These are phyloP conservation scores for Mesocricetus auratus DNA, from an alignment of 2,113 vertebrate species.

Conservation along the genomic window DNA sequence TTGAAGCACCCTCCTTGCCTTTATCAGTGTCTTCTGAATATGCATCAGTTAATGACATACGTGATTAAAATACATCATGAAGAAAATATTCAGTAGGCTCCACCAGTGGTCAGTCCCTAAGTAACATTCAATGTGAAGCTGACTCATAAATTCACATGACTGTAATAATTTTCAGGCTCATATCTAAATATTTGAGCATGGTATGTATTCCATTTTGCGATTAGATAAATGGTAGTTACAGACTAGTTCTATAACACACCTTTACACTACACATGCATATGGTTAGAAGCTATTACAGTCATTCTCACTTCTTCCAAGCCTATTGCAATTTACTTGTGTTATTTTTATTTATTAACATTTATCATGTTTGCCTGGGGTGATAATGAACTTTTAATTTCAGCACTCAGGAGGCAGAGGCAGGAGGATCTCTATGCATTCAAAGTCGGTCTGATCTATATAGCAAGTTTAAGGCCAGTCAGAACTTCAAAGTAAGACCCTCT, in stretches of 20 bases:
- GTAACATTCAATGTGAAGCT: constrained; percentile 20
- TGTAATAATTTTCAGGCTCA: constrained; percentile 21
- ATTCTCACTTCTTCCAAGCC: constrained; percentile 2
- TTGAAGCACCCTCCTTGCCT: neutral
- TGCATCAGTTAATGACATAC: neutral
- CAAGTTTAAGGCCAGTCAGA: neutral
- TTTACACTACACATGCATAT: constrained; percentile 19
- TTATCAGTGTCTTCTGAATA: neutral
- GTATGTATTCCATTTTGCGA: neutral
- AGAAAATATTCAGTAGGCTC: constrained; percentile 11
- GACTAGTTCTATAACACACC: neutral
- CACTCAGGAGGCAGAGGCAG: neutral
- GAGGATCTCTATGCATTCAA: neutral
- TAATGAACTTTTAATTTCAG: neutral
- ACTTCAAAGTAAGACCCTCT: neutral
- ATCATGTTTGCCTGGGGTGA: neutral
- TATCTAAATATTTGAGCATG: constrained; percentile 56
- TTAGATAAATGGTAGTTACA: constrained; percentile 58
- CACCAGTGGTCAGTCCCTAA: neutral
- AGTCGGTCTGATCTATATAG: neutral
- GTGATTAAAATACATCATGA: constrained; percentile 48
- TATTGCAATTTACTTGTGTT: neutral
- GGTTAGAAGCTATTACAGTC: neutral
- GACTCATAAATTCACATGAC: constrained; percentile 36
- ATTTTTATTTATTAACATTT: constrained; percentile 24